Conservation (phyloP, 2,888 invertebrate species). For the Drosophila vallismaia region DNA sequence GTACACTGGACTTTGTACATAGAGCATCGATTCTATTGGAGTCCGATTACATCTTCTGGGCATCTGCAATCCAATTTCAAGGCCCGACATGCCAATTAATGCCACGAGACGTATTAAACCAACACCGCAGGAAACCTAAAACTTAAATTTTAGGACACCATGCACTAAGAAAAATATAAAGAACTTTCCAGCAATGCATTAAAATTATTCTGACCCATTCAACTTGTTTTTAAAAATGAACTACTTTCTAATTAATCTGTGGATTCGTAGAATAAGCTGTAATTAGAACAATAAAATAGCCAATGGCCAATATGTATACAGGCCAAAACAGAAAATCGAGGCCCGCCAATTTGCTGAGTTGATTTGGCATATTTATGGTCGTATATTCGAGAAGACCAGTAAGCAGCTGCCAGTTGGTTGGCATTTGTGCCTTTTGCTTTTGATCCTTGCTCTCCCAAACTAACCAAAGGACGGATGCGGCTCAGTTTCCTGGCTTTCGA, state of each 20-base stretch:
- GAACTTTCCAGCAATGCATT: too few species aligned
- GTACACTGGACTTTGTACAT: not conserved
- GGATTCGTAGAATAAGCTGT: constrained; percentile 21
- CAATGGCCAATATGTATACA: constrained; percentile 21
- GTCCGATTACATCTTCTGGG: constrained; percentile 8
- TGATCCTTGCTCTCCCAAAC: constrained; percentile 12
- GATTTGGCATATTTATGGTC: constrained; percentile 64
- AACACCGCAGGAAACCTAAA: too few species aligned
- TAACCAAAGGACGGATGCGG: constrained; percentile 6
- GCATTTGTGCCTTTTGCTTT: constrained; percentile 48
- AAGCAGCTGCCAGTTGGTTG: constrained; percentile 39
- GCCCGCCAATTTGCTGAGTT: constrained; percentile 42
- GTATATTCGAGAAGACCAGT: constrained; percentile 32
- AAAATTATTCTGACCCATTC: too few species aligned
- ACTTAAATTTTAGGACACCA: too few species aligned
- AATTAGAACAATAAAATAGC: constrained; percentile 46
- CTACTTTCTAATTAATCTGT: constrained; percentile 18
- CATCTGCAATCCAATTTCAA: constrained; percentile 1
- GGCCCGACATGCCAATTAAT: constrained; percentile 6
- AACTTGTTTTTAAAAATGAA: too few species aligned
- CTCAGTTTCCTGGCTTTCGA: constrained; percentile 19
- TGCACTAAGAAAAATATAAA: too few species aligned
- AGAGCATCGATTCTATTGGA: not conserved
- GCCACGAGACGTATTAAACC: not conserved
- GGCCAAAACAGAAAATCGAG: constrained; percentile 53